Conservation (phyloP, 2,888 invertebrate genomes). For the Drosophila diplacantha region DNA sequence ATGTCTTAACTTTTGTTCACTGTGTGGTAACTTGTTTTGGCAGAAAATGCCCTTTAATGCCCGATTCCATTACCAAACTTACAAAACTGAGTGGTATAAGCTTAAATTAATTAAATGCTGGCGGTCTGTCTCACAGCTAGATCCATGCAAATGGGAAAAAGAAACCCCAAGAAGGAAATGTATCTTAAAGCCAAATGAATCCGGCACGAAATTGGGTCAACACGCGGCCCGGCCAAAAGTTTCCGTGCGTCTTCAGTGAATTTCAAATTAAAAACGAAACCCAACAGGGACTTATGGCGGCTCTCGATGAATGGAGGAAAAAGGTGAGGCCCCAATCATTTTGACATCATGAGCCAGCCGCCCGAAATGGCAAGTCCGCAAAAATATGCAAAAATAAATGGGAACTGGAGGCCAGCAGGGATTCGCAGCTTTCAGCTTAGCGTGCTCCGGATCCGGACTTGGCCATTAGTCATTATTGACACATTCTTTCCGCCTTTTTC, state of each 20-base stretch:
- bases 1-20: background rate
- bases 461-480: conserved; percentile 69
- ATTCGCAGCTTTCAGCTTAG: conserved; percentile 20
- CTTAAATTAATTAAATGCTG: conserved; percentile 57
- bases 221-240: conserved; percentile 6
- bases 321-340: conserved; percentile 45
- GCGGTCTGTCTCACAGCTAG: conserved; percentile 4
- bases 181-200: conserved; percentile 33
- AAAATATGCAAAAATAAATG: conserved; percentile 60
- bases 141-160: conserved; percentile 21
- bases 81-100: conserved; percentile 16
- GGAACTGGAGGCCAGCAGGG: conserved; percentile 20
- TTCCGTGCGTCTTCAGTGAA: conserved; percentile 17
- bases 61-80: conserved; percentile 4
- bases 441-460: conserved; percentile 22
- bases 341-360: conserved; percentile 34
- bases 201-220: conserved; percentile 17
- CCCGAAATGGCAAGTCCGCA: conserved; percentile 5
- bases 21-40: conserved; percentile 4
- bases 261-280: conserved; percentile 49
- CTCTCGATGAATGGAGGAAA: conserved; percentile 12
- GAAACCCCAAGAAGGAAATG: conserved; percentile 24
- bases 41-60: conserved; percentile 4
- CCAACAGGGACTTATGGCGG: conserved; percentile 30
- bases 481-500: conserved; percentile 62